Conservation (phyloP, 2,113 vertebrate species). For the Pachypanchax playfairii region DNA sequence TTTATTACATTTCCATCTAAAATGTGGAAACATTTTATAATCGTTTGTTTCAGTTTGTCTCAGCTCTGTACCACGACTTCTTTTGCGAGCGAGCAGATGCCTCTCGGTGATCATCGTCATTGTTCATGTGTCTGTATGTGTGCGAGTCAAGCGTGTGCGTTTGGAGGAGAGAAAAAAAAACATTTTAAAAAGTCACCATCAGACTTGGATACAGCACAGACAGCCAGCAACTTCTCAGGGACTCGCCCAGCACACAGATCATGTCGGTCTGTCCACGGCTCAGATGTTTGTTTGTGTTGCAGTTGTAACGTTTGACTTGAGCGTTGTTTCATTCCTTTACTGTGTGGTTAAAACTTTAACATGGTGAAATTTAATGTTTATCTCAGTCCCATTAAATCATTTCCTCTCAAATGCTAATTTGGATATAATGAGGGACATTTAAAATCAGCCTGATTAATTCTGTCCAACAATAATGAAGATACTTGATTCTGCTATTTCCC, state of each 20-base stretch:
- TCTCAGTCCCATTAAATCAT: too few species aligned
- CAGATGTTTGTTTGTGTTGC: constrained; percentile 11
- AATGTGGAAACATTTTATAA: constrained; percentile 34
- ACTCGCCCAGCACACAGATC: constrained; percentile 46
- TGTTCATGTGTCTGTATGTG: constrained; percentile 10
- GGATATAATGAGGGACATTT: too few species aligned
- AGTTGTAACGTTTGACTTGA: constrained; percentile 1
- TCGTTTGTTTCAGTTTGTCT: constrained; percentile 27
- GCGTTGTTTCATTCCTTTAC: not conserved
- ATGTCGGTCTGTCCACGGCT: constrained; percentile 22
- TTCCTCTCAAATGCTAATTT: too few species aligned
- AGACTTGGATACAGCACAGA: constrained; percentile 27
- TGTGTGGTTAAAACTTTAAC: not conserved
- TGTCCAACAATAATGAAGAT: too few species aligned
- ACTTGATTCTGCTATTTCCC: too few species aligned
- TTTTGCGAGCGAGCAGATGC: not conserved
- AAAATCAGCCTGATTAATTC: too few species aligned
- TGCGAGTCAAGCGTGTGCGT: constrained; percentile 20
- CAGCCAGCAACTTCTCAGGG: constrained; percentile 72
- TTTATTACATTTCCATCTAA: constrained; percentile 58
- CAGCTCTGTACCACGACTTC: constrained; percentile 56
- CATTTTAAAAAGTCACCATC: constrained; percentile 34
- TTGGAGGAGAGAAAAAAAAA: too few species aligned
- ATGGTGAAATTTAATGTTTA: not conserved
- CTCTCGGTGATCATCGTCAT: not conserved